phyloP scores from a whole-genome alignment of 2,113 vertebrate species.

The Antechinus stuartii region DNA sequence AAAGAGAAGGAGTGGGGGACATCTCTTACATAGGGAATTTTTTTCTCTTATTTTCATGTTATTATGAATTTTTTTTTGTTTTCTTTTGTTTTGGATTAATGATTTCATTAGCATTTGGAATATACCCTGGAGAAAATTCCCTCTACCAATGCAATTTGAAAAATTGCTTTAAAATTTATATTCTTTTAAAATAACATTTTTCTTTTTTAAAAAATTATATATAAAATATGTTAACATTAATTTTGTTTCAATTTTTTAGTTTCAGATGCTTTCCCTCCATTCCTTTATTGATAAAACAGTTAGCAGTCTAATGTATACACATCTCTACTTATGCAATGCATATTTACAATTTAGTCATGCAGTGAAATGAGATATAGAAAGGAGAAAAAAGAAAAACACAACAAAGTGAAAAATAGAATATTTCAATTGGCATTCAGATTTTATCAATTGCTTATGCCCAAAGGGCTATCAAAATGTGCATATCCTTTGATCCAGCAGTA shows the following conservation, averaged over 20 bases:
- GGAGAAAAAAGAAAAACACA: background rate
- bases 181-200: background rate
- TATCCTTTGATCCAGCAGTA: no score
- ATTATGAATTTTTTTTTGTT: background rate
- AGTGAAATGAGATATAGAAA: background rate
- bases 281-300: background rate
- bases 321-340: background rate
- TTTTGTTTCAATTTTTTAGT: background rate
- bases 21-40: background rate
- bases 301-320: background rate
- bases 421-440: background rate
- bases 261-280: background rate
- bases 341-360: background rate
- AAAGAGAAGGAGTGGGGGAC: background rate
- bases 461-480: no score
- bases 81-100: background rate
- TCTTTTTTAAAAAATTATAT: background rate
- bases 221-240: background rate
- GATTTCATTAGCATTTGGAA: background rate
- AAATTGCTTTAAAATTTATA: background rate
- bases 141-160: background rate
- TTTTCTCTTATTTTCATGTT: background rate
- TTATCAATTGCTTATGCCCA: background rate
- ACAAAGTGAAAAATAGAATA: background rate
- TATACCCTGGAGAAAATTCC: background rate